Evolutionary conservation across 2,113 vertebrate species (phyloP).

Genomic region (Tupaia tana): DNA sequence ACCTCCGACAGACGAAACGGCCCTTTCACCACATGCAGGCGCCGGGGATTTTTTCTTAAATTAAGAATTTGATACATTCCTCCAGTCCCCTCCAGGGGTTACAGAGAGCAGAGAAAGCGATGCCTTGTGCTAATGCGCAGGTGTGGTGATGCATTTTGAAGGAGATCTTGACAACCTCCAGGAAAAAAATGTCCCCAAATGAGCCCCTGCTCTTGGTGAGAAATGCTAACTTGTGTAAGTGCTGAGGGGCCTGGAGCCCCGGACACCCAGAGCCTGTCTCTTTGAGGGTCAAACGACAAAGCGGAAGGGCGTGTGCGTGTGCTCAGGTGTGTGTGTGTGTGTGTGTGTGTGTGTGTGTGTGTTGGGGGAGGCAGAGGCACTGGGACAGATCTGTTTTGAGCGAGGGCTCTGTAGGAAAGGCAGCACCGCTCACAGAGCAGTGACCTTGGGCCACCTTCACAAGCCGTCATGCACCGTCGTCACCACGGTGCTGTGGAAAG

Average conservation of each 20-base stretch:
- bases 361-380: too few relatives aligned
- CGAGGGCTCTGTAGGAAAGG: background rate
- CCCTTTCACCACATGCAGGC: background rate
- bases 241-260: background rate
- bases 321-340: background rate
- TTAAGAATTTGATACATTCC: constrained; percentile 79
- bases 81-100: constrained; percentile 72
- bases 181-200: constrained; percentile 58
- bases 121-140: constrained; percentile 68
- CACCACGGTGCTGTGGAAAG: background rate
- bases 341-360: background rate
- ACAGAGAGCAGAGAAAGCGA: constrained; percentile 65
- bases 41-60: constrained; percentile 59
- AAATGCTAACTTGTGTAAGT: constrained; percentile 43
- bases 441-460: background rate
- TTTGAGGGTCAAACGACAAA: background rate
- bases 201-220: constrained; percentile 62
- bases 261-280: background rate
- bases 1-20: background rate
- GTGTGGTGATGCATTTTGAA: constrained; percentile 74
- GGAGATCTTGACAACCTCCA: constrained; percentile 66
- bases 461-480: background rate
- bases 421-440: background rate
- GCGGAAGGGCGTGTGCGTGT: background rate
- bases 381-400: background rate